These are phyloP conservation scores for Trachemys scripta DNA, from an alignment of 2,113 vertebrate genomes.

Conservation along the genomic window DNA sequence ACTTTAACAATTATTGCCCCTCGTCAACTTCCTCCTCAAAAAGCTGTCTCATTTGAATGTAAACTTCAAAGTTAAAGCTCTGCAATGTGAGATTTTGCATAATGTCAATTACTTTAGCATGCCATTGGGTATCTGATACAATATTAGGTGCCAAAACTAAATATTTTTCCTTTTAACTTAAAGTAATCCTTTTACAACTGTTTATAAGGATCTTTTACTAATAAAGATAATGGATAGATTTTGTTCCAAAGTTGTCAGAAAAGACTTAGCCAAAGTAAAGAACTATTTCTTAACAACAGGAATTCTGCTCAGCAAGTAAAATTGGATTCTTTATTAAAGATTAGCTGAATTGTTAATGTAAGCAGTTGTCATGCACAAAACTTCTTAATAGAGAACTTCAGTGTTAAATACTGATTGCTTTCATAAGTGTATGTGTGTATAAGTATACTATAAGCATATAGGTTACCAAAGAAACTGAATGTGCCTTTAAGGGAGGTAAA, in stretches of 20 bases:
- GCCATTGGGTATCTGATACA: not conserved
- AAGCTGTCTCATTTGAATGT: not conserved
- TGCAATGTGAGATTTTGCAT: not conserved
- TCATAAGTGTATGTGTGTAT: not conserved
- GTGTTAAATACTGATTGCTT: not conserved
- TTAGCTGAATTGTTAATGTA: not conserved
- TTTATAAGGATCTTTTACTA: not conserved
- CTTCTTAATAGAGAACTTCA: not conserved
- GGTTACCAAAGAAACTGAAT: not conserved
- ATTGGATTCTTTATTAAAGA: conserved; percentile 3
- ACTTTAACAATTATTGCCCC: not conserved
- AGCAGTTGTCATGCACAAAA: not conserved
- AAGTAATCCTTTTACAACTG: conserved; percentile 13
- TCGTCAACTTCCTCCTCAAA: not conserved
- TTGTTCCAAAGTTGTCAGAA: conserved; percentile 30
- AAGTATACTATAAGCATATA: not conserved
- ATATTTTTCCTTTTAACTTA: not conserved
- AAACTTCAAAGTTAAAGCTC: not conserved
- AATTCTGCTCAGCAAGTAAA: not conserved
- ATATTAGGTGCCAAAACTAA: not conserved
- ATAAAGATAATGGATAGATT: not conserved
- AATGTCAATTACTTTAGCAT: not conserved
- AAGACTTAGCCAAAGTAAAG: not conserved
- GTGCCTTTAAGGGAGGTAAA: not conserved
- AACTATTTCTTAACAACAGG: not conserved